Evolutionary conservation across 2,797 vertebrate genomes (phyloP).

Genomic region (Eurystomus glaucurus): DNA sequence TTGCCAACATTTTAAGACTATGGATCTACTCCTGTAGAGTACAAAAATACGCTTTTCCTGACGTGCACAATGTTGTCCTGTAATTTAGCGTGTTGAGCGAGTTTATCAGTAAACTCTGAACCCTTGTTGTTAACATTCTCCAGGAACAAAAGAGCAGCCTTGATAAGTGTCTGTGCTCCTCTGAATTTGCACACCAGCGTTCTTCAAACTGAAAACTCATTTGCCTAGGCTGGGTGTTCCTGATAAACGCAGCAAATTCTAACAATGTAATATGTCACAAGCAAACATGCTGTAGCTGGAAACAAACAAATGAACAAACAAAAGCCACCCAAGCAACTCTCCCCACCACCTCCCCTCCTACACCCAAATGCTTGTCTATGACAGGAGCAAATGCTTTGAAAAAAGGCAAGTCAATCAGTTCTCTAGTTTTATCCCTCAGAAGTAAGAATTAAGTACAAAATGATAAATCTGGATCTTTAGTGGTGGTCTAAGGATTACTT

Average conservation of each 20-base stretch:
- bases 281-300: not conserved
- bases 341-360: not conserved
- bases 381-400: not conserved
- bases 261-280: not conserved
- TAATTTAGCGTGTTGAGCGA: not conserved
- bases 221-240: not conserved
- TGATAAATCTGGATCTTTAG: not conserved
- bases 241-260: constrained; percentile 1
- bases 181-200: not conserved
- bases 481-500: not conserved
- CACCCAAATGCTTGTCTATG: not conserved
- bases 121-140: not conserved
- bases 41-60: not conserved
- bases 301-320: constrained; percentile 11
- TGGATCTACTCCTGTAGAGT: not conserved
- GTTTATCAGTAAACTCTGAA: not conserved
- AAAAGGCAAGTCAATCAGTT: not conserved
- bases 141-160: not conserved
- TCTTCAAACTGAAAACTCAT: constrained; percentile 20
- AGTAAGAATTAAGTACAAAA: not conserved
- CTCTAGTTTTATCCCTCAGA: not conserved
- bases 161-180: not conserved
- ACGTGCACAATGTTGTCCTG: not conserved
- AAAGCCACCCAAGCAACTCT: not conserved
- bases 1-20: not conserved